Evolutionary conservation across 2,797 vertebrate genomes (phyloP).

Genomic region (Fundulus diaphanus): DNA sequence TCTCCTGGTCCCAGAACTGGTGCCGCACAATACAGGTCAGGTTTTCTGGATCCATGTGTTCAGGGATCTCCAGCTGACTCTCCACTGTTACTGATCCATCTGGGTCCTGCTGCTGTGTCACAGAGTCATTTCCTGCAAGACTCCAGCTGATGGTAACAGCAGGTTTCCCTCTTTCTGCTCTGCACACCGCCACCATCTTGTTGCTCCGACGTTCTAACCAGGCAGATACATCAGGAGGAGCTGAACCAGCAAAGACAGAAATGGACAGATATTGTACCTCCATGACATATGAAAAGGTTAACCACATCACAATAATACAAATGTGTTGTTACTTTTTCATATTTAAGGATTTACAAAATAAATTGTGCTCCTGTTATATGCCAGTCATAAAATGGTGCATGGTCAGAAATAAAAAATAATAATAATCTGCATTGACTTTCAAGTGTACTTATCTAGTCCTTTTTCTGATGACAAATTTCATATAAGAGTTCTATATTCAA

Average conservation of each 20-base stretch:
- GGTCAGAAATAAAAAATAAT: neutral
- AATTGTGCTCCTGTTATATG: neutral
- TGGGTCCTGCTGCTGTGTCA: rapidly evolving
- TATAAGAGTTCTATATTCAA: too few relatives aligned
- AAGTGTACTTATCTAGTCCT: too few relatives aligned
- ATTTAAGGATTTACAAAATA: neutral
- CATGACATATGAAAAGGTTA: neutral
- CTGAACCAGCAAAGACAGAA: slow-evolving; percentile 30
- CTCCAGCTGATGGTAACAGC: slow-evolving; percentile 72
- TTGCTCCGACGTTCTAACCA: slow-evolving; percentile 19
- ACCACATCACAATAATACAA: neutral
- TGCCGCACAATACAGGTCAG: slow-evolving; percentile 62
- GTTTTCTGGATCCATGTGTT: slow-evolving; percentile 16
- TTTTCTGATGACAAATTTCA: too few relatives aligned
- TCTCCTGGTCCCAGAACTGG: slow-evolving; percentile 17
- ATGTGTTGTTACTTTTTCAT: neutral
- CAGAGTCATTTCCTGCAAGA: neutral
- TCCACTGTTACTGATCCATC: slow-evolving; percentile 46
- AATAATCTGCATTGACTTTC: too few relatives aligned
- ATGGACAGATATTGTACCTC: neutral
- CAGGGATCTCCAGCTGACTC: slow-evolving; percentile 50
- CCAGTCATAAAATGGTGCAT: neutral
- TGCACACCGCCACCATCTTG: slow-evolving; percentile 65
- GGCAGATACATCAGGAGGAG: slow-evolving; percentile 28
- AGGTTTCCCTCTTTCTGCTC: slow-evolving; percentile 60